A percentile compares a stretch with the other conserved stretches of the same genome.
Conservation (phyloP, 2,797 vertebrate genomes). For the Characodon lateralis region DNA sequence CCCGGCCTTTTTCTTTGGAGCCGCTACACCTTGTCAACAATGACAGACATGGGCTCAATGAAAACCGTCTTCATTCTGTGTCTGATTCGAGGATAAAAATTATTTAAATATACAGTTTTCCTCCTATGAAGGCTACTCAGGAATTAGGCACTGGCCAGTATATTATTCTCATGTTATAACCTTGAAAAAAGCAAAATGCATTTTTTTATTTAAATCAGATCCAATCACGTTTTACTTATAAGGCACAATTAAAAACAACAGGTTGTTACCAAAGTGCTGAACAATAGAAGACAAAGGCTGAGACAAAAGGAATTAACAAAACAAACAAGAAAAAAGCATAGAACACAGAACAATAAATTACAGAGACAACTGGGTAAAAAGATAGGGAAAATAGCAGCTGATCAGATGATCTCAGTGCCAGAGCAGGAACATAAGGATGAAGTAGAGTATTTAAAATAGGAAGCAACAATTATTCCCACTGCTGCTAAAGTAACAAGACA, state of each 20-base stretch:
- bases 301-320: no score
- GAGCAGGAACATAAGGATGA: no score
- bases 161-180: background rate
- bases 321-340: no score
- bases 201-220: background rate
- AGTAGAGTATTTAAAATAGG: background rate
- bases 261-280: no score
- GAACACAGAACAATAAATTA: no score
- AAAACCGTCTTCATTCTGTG: slow-evolving; percentile 56
- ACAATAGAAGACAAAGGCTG: no score
- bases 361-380: no score
- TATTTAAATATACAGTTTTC: slow-evolving; percentile 2
- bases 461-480: background rate
- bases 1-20: slow-evolving; percentile 67
- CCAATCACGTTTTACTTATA: no score
- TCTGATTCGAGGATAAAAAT: slow-evolving; percentile 26
- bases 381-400: no score
- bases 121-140: slow-evolving; percentile 1
- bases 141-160: background rate
- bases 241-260: no score
- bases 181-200: background rate
- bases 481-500: background rate
- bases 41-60: slow-evolving; percentile 31
- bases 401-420: no score
- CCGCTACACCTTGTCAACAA: slow-evolving; percentile 72